Conservation (phyloP, 1,140 invertebrate genomes). For the Eueides isabella region DNA sequence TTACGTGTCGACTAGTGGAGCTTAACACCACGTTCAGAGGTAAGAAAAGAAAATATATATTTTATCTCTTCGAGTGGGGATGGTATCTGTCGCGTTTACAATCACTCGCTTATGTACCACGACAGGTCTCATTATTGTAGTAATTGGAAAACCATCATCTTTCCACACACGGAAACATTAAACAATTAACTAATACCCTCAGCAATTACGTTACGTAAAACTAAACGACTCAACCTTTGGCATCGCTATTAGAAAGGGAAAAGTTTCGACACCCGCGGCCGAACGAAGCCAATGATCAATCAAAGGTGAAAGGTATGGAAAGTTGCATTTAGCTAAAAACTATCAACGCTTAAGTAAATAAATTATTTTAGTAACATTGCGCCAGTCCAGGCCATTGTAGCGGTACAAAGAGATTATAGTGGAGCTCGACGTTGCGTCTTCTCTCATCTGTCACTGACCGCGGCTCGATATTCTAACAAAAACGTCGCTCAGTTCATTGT, state of each 20-base stretch:
- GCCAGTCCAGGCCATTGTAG: background rate
- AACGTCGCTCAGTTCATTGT: background rate
- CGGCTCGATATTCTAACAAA: background rate
- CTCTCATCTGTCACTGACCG: conserved; percentile 4
- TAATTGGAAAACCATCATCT: background rate
- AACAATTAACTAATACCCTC: background rate
- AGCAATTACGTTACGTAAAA: background rate
- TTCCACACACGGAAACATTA: background rate
- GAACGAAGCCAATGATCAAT: conserved; percentile 3
- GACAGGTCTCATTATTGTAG: too few species aligned
- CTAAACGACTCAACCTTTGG: background rate
- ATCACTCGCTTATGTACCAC: too few species aligned
- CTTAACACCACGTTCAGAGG: too few species aligned
- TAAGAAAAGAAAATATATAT: too few species aligned
- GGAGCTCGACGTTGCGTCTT: background rate
- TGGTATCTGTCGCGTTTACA: too few species aligned
- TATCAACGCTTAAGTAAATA: conserved; percentile 11
- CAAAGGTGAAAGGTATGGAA: conserved; percentile 21
- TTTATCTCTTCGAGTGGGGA: too few species aligned
- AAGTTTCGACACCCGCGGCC: conserved; percentile 12
- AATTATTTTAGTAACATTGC: background rate
- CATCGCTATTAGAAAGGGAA: conserved; percentile 16
- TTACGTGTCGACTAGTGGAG: too few species aligned
- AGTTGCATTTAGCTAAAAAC: conserved; percentile 18
- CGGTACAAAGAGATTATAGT: background rate